Conservation (phyloP, 2,888 invertebrate species). For the Hermodice carunculata region DNA sequence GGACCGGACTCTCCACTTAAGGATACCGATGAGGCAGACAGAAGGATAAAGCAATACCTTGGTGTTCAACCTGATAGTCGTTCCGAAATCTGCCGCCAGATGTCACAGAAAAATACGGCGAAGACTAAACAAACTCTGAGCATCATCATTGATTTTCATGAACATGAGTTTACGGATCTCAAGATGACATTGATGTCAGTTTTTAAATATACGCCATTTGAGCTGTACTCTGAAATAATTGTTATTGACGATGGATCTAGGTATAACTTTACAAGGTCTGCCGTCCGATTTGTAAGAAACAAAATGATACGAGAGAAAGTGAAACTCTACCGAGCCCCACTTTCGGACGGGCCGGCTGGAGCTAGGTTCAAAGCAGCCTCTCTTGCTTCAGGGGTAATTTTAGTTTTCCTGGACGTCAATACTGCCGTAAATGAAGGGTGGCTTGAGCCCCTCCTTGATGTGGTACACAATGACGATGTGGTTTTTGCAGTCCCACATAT, state of each 20-base stretch:
- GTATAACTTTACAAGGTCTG: conserved; percentile 4
- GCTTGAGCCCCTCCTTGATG: conserved; percentile 41
- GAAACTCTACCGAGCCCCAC: conserved; percentile 33
- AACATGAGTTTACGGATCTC: conserved; percentile 35
- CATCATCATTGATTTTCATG: conserved; percentile 39
- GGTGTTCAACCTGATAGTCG: no score
- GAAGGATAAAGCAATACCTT: no score
- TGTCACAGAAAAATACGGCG: no score
- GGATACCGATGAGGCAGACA: no score
- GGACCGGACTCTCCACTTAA: no score
- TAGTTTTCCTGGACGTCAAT: conserved; percentile 36
- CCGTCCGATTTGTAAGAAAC: conserved; percentile 24
- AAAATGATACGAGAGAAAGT: conserved; percentile 21
- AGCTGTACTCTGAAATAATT: conserved; percentile 39
- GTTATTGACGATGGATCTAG: conserved; percentile 42
- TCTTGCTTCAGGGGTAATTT: conserved; percentile 31
- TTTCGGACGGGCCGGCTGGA: conserved; percentile 26
- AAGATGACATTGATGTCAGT: conserved; percentile 37
- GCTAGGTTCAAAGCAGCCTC: conserved; percentile 40
- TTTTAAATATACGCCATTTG: conserved; percentile 33
- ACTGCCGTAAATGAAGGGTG: conserved; percentile 43
- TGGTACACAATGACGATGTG: conserved; percentile 20
- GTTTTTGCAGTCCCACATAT: conserved; percentile 36
- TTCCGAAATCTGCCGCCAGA: no score
- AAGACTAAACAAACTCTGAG: no score